Evolutionary conservation across 2,888 invertebrate species (phyloP), one percentile per base, ranked within the genome.

Genomic region (Catocala sponsa): DNA sequence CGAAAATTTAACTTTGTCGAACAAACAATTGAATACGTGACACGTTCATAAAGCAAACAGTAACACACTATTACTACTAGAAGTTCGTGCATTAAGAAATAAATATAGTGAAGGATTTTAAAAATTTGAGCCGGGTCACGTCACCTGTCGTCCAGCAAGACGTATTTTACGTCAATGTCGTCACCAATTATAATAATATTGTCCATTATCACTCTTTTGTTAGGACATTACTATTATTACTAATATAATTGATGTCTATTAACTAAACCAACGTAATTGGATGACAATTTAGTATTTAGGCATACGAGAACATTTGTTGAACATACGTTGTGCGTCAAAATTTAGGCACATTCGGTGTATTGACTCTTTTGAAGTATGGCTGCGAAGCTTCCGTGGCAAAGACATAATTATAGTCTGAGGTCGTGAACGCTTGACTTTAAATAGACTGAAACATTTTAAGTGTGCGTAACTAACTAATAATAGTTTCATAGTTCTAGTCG

Each of bases 241-340:
- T 35, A 51, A 62, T 42, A 43, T 76, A 53, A 76, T 73, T 62
- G 63, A 25, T 55, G 54, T 25, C 49, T 50, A 65, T 65, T 61
- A 73, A 38, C 58, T 44, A 54, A 65, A 63, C 57, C 15, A 52
- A 58, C 32, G 51, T 68, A 55, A 64, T 59, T 53, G 47, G 47
- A 42, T 57, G 49, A 48, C 33, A 58, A 65, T 60, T 59, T 42
- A 55, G 33, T 49, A 44, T 59, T 59, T 53, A 11, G 42, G 32
- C 13, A 51, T 53, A 48, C 6, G 11, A 55, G n/a, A 50, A 53
- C 57, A 44, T 51, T 44, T 25, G 44, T 49, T n/a, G n/a, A 6
- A 41, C n/a, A 41, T 59, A 38, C 35, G 1, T 46, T 46, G 32
- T 49, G 15, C 32, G 42, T 54, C 48, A 59, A 59, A 46, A 52